Base-by-base conservation (phyloP, 2,113 vertebrate species). In the Indicator indicator region DNA sequence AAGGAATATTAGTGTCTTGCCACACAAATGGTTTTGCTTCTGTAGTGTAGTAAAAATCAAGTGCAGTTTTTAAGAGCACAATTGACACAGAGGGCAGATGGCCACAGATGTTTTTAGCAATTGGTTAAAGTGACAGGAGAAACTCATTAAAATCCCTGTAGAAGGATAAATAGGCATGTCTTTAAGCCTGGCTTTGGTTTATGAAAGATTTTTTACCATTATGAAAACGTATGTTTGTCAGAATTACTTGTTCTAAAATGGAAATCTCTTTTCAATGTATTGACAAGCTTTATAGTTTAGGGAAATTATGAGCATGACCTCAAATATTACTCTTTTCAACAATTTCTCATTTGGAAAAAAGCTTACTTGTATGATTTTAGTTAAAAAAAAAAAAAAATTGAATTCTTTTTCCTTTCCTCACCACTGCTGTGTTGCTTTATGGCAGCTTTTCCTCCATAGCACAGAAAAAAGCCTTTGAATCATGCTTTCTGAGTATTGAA, bases 21-120 rank as follows among this genome's bases (percentile, higher is more conserved):
- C 71, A 79, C 44, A 60, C 38, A 74, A 95, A 76, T 56, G 15
- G 26, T 75, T 95, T 90, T 90, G 55, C 38, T 65, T 77, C 72
- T 91, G 17, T 38, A 44, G 2, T 64, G 16, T 64, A 68, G 52
- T 78, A 77, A 83, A 89, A 94, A 83, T 71, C n/a, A 52, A 88
- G 60, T 88, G 50, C 14, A 2, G 83, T 92, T 94, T 72, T 72
- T 94, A 42, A 80, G 64, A 80, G 52, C 42, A 74, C 42, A 28
- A 0, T 55, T 91, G 52, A 58, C 56, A 95, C 56, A 32, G 54
- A 92, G 86, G 86, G 72, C 65, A 81, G 44, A 63, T 90, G 86
- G 62, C 62, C 62, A 74, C 79, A 94, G 90, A 58, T 93, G 83
- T 88, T 80, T 91, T 81, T 58, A 76, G 85, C 69, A 83, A n/a